These are phyloP conservation scores for Saturnia japonica DNA, from an alignment of 2,888 invertebrate species.

Conservation along the genomic window DNA sequence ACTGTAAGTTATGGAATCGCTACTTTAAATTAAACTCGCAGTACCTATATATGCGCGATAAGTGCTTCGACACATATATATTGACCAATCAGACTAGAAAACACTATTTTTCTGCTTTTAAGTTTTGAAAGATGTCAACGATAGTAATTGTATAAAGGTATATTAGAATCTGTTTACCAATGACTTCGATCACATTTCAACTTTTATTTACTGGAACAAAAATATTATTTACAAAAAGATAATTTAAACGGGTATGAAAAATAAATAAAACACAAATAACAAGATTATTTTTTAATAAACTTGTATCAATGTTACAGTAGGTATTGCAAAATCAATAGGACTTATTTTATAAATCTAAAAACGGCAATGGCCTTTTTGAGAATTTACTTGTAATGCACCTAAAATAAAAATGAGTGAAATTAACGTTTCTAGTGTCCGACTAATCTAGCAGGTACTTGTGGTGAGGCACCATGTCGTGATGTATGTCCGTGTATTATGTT, in stretches of 20 bases:
- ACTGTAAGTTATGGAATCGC: too few species aligned
- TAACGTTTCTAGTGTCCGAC: slow-evolving; percentile 19
- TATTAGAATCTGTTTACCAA: not conserved
- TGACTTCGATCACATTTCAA: not conserved
- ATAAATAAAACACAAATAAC: not conserved
- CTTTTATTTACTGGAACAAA: not conserved
- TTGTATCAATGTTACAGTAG: slow-evolving; percentile 9
- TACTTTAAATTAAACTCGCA: too few species aligned
- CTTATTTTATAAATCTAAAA: slow-evolving; percentile 2
- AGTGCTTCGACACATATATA: too few species aligned
- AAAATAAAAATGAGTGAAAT: slow-evolving; percentile 9
- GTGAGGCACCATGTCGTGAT: slow-evolving; percentile 66
- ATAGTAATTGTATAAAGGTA: too few species aligned
- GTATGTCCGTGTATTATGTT: slow-evolving; percentile 32
- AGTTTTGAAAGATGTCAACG: too few species aligned
- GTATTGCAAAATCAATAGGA: not conserved
- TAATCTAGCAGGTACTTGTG: slow-evolving; percentile 69
- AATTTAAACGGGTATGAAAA: not conserved
- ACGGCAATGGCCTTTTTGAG: not conserved
- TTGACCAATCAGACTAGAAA: too few species aligned
- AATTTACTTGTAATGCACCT: slow-evolving; percentile 1
- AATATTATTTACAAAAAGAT: not conserved
- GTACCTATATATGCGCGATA: too few species aligned
- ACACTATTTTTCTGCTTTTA: too few species aligned
- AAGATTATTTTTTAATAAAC: slow-evolving; percentile 14